Conservation (phyloP, 2,888 invertebrate species). For the Coelinius sp. region DNA sequence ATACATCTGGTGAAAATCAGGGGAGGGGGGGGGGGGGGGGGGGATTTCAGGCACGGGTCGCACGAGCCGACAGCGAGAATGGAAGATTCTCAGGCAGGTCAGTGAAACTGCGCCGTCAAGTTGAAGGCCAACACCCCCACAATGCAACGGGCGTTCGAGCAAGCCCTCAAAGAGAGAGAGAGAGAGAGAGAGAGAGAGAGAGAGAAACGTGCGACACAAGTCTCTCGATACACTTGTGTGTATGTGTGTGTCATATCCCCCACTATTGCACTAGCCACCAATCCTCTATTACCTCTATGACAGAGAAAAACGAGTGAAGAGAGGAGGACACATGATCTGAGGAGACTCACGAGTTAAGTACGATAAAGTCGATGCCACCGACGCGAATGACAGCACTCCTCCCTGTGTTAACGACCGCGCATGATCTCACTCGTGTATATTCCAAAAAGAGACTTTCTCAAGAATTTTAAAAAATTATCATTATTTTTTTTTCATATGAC, state of each 20-base stretch:
- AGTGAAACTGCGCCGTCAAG: conserved; percentile 71
- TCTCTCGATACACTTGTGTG: conserved; percentile 11
- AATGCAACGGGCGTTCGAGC: conserved; percentile 66
- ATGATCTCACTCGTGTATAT: not conserved
- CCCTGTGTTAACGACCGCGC: conserved; percentile 34
- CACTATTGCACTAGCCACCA: conserved; percentile 15
- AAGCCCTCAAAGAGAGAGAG: conserved; percentile 44
- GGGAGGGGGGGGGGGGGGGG: not conserved
- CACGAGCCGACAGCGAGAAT: conserved; percentile 55
- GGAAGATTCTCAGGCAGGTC: conserved; percentile 71
- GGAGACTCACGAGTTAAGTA: conserved; percentile 35
- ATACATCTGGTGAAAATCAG: not conserved
- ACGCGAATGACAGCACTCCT: conserved; percentile 28
- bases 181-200: conserved; percentile 31
- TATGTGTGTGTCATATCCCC: not conserved
- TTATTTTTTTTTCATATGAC: no score
- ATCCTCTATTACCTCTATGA: conserved; percentile 15
- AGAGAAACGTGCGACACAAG: conserved; percentile 1
- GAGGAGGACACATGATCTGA: conserved; percentile 29
- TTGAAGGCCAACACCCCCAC: conserved; percentile 72
- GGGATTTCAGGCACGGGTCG: conserved; percentile 58
- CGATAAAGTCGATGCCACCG: conserved; percentile 39
- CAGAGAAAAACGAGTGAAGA: not conserved
- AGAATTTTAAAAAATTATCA: no score
- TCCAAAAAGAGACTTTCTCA: no score